Evolutionary conservation across 92 coral and sea anemone species (phyloP).

Genomic region (Parazoanthus atlanticus): DNA sequence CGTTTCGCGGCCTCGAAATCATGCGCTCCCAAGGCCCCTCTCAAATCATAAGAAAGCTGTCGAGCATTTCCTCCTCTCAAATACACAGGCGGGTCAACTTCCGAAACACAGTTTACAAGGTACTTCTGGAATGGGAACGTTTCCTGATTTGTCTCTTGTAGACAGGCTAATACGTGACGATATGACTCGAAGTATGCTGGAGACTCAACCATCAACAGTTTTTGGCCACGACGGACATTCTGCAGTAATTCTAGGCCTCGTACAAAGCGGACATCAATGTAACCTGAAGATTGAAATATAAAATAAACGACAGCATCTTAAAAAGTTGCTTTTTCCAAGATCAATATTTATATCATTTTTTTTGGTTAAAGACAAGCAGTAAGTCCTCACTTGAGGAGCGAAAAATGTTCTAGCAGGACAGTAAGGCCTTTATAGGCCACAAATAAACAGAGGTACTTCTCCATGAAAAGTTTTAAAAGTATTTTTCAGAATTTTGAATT

Average conservation of each 20-base stretch:
- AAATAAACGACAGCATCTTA: neutral
- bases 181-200: conserved; percentile 91
- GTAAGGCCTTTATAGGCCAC: too few relatives aligned
- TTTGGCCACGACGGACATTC: conserved; percentile 35
- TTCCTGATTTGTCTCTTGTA: conserved; percentile 65
- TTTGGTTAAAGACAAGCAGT: too few relatives aligned
- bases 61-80: conserved; percentile 40
- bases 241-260: conserved; percentile 44
- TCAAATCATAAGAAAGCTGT: conserved; percentile 54
- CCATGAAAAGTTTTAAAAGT: too few relatives aligned
- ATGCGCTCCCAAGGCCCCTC: conserved; percentile 52
- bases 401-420: too few relatives aligned
- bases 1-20: conserved; percentile 29
- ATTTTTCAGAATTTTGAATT: too few relatives aligned
- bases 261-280: conserved; percentile 81
- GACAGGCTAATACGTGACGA: conserved; percentile 76
- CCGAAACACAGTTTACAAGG: conserved; percentile 71
- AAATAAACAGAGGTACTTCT: too few relatives aligned
- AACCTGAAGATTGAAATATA: conserved; percentile 7
- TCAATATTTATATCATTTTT: too few relatives aligned
- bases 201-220: conserved; percentile 80
- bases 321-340: neutral
- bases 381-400: too few relatives aligned
- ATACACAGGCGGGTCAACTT: conserved; percentile 79
- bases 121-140: conserved; percentile 81